These are phyloP conservation scores for Sinocyclocheilus maitianheensis DNA, from an alignment of 2,113 vertebrate genomes.

Conservation along the genomic window DNA sequence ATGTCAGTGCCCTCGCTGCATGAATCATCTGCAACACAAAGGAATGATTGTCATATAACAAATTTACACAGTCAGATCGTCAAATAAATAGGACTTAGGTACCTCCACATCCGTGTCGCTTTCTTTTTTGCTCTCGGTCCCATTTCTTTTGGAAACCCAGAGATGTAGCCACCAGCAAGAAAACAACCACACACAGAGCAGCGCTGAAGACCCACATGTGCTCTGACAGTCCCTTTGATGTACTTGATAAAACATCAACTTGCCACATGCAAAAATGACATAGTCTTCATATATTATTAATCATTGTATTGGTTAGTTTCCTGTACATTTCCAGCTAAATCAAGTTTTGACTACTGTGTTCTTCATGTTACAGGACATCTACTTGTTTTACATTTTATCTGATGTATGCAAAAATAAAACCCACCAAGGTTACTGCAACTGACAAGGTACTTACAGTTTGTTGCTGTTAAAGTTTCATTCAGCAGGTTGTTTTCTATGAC, in stretches of 20 bases:
- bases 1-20: slow-evolving; percentile 36
- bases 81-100: slow-evolving; percentile 4
- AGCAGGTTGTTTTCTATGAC: slow-evolving; percentile 58
- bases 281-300: not conserved
- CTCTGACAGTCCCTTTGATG: slow-evolving; percentile 28
- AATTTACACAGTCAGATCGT: not conserved
- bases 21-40: slow-evolving; percentile 40
- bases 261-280: not conserved
- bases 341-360: not conserved
- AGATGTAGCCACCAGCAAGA: slow-evolving; percentile 60
- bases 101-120: slow-evolving; percentile 6
- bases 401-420: not conserved
- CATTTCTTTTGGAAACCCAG: slow-evolving; percentile 68
- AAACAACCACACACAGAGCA: slow-evolving; percentile 63
- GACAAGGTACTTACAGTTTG: slow-evolving; percentile 60
- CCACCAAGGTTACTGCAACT: not conserved
- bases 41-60: not conserved
- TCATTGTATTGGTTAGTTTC: not conserved
- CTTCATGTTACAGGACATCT: not conserved
- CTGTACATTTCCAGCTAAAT: not conserved
- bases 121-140: slow-evolving; percentile 56
- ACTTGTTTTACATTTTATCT: slow-evolving; percentile 10
- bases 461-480: slow-evolving; percentile 61
- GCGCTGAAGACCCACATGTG: slow-evolving; percentile 71
- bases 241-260: slow-evolving; percentile 34